phyloP scores from a whole-genome alignment of 2,888 invertebrate genomes.

The Ecdyonurus torrentis region DNA sequence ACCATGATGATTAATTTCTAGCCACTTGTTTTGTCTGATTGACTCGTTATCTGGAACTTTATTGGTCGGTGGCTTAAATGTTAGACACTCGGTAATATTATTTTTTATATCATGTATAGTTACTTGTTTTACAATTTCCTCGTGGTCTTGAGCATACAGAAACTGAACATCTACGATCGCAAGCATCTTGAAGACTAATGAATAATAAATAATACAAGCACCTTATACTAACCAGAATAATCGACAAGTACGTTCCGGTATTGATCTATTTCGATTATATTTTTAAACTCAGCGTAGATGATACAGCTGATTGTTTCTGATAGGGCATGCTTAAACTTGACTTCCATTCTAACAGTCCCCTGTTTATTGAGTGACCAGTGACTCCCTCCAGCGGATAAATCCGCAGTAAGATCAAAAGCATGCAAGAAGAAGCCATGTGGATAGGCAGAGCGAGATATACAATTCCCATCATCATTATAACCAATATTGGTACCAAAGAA shows the following conservation, averaged over 20 bases:
- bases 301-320: background rate
- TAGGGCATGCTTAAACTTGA: background rate
- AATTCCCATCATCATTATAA: background rate
- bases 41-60: background rate
- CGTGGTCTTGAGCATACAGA: background rate
- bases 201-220: background rate
- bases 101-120: background rate
- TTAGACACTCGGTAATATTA: background rate
- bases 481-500: background rate
- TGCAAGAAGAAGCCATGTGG: background rate
- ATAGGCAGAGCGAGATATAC: background rate
- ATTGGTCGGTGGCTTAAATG: background rate
- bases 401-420: background rate
- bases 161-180: background rate
- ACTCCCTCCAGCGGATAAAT: background rate
- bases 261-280: background rate
- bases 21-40: background rate
- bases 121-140: background rate
- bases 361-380: background rate
- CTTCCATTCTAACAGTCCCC: background rate
- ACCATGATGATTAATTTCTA: background rate
- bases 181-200: background rate
- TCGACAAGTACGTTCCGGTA: too few species aligned
- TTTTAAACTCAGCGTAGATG: background rate
- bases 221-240: too few species aligned